Evolutionary conservation across 2,113 vertebrate genomes (phyloP), one percentile per base, ranked within the genome.

Genomic region (Gadus chalcogrammus): DNA sequence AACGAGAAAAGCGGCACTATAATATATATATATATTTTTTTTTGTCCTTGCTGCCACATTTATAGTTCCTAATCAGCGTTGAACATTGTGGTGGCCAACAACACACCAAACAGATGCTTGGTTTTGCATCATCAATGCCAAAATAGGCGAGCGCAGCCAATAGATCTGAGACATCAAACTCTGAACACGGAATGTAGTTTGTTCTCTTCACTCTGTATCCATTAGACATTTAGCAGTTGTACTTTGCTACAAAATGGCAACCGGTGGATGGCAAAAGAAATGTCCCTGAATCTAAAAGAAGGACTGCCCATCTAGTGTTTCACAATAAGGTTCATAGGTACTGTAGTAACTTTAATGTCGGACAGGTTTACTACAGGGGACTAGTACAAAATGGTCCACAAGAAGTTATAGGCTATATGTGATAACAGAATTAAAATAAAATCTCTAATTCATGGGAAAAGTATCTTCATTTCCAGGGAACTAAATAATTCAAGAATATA

Each of bases 51-150:
- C 63, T 16, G 66, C 28, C 63, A 68, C 60, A 66, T 69, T 72
- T 61, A 64, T 65, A 73, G 76, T 77, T 74, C 63, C 18, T 69
- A 74, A 74, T 72, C 59, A 76, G 48, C 70, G 63, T 55, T 20
- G 52, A 67, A 64, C 65, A 82, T 69, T 67, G 64, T 74, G 65
- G 65, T 61, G 48, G 58, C 64, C 22, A 67, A 79, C 20, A 56
- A 73, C 42, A 48, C 42, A 71, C 22, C 31, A 17, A 71, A 68
- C 61, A 76, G 61, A 61, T 67, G 63, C 48, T 52, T 62, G 70
- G 18, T 61, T 59, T 55, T 61, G 35, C 20, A 64, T 52, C 62
- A 48, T 53, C 66, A 31, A 42, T 27, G 15, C 24, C 59, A 12
- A 65, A 59, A 35, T 24, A 61, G 11, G 0, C 65, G 18, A 5